Percentiles rank a stretch among this genome's conserved stretches.
Conservation (phyloP, 2,113 vertebrate genomes). For the Passer domesticus region DNA sequence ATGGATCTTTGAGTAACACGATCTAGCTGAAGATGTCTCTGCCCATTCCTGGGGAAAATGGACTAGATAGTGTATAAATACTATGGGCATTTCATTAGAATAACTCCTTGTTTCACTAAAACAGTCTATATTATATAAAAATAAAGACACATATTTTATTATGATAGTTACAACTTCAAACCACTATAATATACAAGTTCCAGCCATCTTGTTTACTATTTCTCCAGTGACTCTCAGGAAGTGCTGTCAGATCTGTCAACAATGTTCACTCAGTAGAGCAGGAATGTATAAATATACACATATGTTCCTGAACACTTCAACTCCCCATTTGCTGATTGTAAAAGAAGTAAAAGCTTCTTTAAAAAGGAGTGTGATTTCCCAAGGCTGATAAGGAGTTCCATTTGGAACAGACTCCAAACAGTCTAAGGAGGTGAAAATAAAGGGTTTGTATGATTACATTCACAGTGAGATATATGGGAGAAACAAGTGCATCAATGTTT, state of each 20-base stretch:
- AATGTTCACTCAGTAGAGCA: background rate
- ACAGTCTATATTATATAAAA: background rate
- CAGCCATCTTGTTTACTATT: background rate
- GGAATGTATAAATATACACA: background rate
- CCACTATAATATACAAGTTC: background rate
- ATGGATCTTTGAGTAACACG: background rate
- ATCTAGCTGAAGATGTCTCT: background rate
- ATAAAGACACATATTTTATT: background rate
- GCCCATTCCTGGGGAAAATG: accelerated
- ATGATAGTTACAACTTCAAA: background rate
- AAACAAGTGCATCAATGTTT: background rate
- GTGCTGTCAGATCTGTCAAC: background rate
- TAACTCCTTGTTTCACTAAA: background rate
- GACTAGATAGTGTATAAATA: background rate
- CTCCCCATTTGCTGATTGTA: background rate
- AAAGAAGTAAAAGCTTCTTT: background rate
- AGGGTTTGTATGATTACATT: background rate
- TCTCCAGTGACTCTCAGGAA: background rate
- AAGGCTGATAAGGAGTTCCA: background rate
- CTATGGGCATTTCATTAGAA: background rate
- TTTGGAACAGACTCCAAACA: background rate
- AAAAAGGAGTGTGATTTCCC: background rate
- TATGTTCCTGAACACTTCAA: background rate
- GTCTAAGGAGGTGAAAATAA: background rate
- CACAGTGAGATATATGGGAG: background rate